Base-by-base conservation (phyloP, 2,113 vertebrate species). In the Notothenia coriiceps region DNA sequence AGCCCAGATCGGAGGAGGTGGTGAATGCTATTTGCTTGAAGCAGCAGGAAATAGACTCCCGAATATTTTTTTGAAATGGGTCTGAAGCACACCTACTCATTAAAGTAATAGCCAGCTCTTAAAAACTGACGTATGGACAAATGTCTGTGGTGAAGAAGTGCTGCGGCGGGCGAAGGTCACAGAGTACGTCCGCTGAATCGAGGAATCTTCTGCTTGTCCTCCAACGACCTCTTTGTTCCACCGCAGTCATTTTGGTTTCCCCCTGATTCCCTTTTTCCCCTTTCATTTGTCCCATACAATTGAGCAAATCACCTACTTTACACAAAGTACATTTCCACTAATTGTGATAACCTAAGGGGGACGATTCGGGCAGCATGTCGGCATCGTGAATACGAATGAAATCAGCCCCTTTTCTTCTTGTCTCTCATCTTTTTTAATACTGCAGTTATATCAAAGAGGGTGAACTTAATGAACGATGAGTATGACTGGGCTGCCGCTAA, bases 41-140 rank as follows among this genome's bases (percentile, higher is more conserved):
- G 70, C 59, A 60, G 70, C 62, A 50, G 25, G 44, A 12, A 72
- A 92, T 82, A 87, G 86, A 87, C 86, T 82, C 49, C 83, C 12
- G 80, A 85, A 86, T 89, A 88, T 85, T 86, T 40, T 93, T 86
- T 84, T 76, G 70, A 88, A 89, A 80, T 35, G 63, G 84, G 47
- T 85, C 63, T 77, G 71, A 67, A 80, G 80, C 79, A 78, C 87
- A 93, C 85, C 85, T 91, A 93, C 90, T 94, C 87, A 93, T 94
- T 94, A 94, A 87, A 84, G 88, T 90, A 90, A 92, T 86, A 76
- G 89, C 65, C 79, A 82, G 70, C 85, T 88, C 82, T 92, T 89
- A 89, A 86, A 89, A 85, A 80, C 91, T 93, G 93, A 93, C 85
- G 84, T 92, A 86, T 67, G 83, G 90, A 93, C 86, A 90, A 92